Conservation (phyloP, 2,797 vertebrate species). For the Acanthopagrus latus region DNA sequence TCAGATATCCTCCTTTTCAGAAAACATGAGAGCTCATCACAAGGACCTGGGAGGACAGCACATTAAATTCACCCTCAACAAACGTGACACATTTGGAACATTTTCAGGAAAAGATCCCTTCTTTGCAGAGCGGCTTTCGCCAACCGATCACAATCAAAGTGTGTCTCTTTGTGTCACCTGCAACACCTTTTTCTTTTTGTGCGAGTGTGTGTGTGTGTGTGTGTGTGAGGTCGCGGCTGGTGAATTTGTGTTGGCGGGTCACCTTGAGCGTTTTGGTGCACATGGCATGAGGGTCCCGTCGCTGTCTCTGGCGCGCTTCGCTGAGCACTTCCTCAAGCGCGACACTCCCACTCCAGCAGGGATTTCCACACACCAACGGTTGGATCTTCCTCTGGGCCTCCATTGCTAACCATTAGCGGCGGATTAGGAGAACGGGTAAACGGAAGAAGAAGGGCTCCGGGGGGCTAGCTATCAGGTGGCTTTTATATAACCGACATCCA, state of each 20-base stretch:
- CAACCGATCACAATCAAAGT: slow-evolving; percentile 63
- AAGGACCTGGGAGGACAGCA: slow-evolving; percentile 48
- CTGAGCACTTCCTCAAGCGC: slow-evolving; percentile 87
- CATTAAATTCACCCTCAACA: slow-evolving; percentile 58
- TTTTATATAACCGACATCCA: slow-evolving; percentile 61
- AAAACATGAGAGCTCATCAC: slow-evolving; percentile 46
- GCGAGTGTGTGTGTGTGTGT: slow-evolving; percentile 34
- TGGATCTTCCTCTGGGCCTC: slow-evolving; percentile 82
- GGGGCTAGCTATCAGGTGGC: slow-evolving; percentile 76
- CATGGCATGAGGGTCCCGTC: slow-evolving; percentile 72
- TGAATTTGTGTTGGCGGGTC: slow-evolving; percentile 78
- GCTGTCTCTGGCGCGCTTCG: slow-evolving; percentile 82
- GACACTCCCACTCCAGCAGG: slow-evolving; percentile 85
- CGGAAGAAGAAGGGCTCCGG: slow-evolving; percentile 65
- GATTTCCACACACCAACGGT: slow-evolving; percentile 82
- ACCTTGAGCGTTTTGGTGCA: slow-evolving; percentile 82
- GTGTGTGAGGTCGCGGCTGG: slow-evolving; percentile 43
- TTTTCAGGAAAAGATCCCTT: slow-evolving; percentile 65
- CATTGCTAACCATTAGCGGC: slow-evolving; percentile 85
- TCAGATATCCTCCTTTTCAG: slow-evolving; percentile 64
- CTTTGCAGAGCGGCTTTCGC: slow-evolving; percentile 58
- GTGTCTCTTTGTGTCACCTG: slow-evolving; percentile 39
- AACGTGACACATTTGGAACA: slow-evolving; percentile 53
- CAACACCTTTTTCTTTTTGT: slow-evolving; percentile 18
- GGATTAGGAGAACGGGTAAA: slow-evolving; percentile 82